Evolutionary conservation across 2,113 vertebrate species (phyloP).

Genomic region (Edolisoma coerulescens): DNA sequence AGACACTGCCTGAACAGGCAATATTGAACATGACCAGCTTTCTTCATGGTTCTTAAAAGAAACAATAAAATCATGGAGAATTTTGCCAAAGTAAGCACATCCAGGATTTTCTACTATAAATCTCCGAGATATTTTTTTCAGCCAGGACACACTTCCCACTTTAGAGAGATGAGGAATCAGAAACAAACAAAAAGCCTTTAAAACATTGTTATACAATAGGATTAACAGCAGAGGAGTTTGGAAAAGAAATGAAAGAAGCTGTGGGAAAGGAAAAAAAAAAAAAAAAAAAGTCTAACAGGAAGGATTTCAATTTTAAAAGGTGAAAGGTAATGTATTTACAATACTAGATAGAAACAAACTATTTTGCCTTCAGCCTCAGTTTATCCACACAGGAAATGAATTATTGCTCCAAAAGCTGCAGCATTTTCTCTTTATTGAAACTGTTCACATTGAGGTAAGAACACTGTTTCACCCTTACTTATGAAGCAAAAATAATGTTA

Average conservation of each 20-base stretch:
- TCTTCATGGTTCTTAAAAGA: neutral
- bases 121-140: neutral
- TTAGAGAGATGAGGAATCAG: neutral
- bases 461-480: constrained; percentile 60
- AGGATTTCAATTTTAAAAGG: neutral
- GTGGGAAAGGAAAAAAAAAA: no score
- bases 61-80: neutral
- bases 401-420: constrained; percentile 58
- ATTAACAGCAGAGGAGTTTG: neutral
- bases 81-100: constrained; percentile 1
- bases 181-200: neutral
- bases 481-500: constrained; percentile 71
- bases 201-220: neutral
- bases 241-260: neutral
- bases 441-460: constrained; percentile 35
- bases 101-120: neutral
- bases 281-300: neutral
- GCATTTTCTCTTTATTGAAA: constrained; percentile 55
- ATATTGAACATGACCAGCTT: neutral
- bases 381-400: constrained; percentile 55
- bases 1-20: neutral
- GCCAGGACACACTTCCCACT: neutral
- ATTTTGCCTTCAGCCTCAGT: constrained; percentile 48
- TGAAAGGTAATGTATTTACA: neutral
- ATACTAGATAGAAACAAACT: constrained; percentile 59